These are phyloP conservation scores for Tyrophagus putrescentiae DNA, from an alignment of 1,140 invertebrate genomes.

Conservation along the genomic window DNA sequence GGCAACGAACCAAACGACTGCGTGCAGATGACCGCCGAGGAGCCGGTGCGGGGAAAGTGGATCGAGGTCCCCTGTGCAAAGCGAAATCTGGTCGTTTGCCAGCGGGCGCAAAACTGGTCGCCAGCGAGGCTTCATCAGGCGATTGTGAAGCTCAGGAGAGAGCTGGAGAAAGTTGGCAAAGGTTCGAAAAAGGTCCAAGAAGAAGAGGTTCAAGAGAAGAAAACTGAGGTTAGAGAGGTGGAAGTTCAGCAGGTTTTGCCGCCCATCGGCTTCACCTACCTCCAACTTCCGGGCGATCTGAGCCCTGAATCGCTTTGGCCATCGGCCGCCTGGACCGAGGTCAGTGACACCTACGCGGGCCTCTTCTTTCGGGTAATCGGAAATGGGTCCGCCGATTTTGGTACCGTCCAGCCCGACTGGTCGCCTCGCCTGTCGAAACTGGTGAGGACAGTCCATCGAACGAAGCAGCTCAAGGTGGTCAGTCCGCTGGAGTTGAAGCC, in stretches of 20 bases:
- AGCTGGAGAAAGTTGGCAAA: neutral
- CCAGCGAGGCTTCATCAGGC: neutral
- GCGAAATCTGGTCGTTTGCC: neutral
- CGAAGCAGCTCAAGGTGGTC: too few species aligned
- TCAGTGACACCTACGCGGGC: neutral
- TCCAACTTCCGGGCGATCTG: neutral
- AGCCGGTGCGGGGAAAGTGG: neutral
- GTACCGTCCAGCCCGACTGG: neutral
- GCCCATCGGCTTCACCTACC: neutral
- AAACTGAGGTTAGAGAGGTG: too few species aligned
- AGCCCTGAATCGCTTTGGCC: neutral
- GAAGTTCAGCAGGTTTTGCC: too few species aligned
- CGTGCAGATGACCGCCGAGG: neutral
- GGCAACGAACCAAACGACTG: neutral
- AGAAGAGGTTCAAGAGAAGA: too few species aligned
- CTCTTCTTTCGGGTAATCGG: too few species aligned
- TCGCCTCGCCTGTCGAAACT: too few species aligned
- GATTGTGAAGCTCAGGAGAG: neutral
- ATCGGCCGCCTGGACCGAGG: neutral
- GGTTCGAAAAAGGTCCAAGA: too few species aligned
- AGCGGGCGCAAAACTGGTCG: neutral
- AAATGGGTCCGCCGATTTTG: neutral
- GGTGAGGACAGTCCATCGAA: too few species aligned
- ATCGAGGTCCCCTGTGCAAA: neutral
- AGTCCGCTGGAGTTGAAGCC: too few species aligned